Percentiles rank a stretch among this genome's conserved stretches.
Conservation (phyloP, 2,113 vertebrate species). For the Leucosticte australis region DNA sequence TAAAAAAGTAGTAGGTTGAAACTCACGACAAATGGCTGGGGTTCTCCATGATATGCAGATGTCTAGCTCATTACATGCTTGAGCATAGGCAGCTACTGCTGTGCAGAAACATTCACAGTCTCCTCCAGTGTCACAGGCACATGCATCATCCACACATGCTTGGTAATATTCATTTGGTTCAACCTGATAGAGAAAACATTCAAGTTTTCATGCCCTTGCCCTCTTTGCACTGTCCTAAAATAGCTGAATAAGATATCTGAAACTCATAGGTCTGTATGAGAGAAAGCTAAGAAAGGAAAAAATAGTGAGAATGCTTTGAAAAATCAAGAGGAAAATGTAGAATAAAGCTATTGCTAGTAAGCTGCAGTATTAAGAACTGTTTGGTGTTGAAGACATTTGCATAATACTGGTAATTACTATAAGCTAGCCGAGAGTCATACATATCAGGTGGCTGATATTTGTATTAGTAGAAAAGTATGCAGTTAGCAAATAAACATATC, state of each 20-base stretch:
- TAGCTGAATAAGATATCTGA: background rate
- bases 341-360: background rate
- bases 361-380: background rate
- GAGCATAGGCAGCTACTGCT: conserved; percentile 89
- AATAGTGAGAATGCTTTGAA: background rate
- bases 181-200: conserved; percentile 74
- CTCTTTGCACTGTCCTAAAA: background rate
- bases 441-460: background rate
- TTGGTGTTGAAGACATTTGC: background rate
- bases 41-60: conserved; percentile 88
- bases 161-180: conserved; percentile 87
- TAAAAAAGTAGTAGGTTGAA: background rate
- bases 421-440: background rate
- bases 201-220: background rate
- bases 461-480: background rate
- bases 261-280: background rate
- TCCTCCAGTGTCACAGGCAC: conserved; percentile 90
- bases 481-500: background rate
- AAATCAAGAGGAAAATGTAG: background rate
- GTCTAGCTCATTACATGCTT: conserved; percentile 83
- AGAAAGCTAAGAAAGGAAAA: background rate
- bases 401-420: background rate
- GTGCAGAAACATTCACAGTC: conserved; percentile 96
- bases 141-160: conserved; percentile 89
- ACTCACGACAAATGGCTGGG: conserved; percentile 91